Evolutionary conservation across 2,888 invertebrate species (phyloP), one percentile per base, ranked within the genome.

Genomic region (Nomada hirtipes): DNA sequence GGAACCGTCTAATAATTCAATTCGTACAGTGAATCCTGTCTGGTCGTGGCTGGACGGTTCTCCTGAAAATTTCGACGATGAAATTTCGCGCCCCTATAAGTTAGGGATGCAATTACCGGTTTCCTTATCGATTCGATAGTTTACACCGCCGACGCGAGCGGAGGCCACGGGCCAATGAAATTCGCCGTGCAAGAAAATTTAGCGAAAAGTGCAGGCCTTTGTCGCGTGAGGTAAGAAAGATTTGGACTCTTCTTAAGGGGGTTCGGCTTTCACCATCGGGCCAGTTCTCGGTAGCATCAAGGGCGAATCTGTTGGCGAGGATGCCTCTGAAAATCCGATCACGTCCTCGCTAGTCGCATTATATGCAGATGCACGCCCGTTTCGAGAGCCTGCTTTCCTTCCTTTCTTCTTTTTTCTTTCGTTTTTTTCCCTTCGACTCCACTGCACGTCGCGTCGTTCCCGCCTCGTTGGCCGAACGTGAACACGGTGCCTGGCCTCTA

Each of bases 351-450:
- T 11, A 79, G 77, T 78, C 67, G 85, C 78, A 86, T 86, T 86
- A 85, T 86, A 86, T 86, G 85, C 85, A 86, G 85, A 77, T 86
- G 73, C 76, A 79, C 77, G 74, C 59, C 72, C 72, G 67, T 74
- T 78, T 79, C 77, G 78, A 84, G 84, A 78, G 82, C 52, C 29
- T 59, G 79, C 83, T 78, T 85, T 79, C 78, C 80, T 69, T 77
- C 76, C 79, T 79, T 18, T 29, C 1, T 9, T 15, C 1, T 20
- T 71, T 72, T 79, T 69, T 52, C 9, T 11, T 13, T 20, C 15
- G 26, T 10, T 29, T 63, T 36, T 67, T 53, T 23, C 11, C 18
- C 61, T 61, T n/a, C 61, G 4, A 13, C 11, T 36, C 23, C 60
- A 20, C 47, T 29, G 36, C 71, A 63, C 73, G 50, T 67, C 68